These are phyloP conservation scores for Sarotherodon lohbergeri DNA, from an alignment of 2,113 vertebrate species.

Conservation along the genomic window DNA sequence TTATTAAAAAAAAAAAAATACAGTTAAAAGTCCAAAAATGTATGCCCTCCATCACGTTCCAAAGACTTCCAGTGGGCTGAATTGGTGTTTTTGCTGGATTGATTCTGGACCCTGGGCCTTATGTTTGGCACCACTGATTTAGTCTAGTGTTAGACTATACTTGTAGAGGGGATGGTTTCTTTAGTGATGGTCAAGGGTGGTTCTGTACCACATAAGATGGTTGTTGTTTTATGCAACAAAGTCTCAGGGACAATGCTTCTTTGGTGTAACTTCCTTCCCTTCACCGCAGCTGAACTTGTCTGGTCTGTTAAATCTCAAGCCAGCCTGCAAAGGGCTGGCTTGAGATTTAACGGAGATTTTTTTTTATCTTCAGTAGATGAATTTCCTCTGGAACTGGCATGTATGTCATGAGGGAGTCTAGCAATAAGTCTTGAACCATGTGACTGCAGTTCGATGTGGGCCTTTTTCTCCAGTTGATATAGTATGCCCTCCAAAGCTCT, in stretches of 20 bases:
- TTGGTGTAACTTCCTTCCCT: background rate
- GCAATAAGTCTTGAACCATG: background rate
- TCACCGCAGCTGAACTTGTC: background rate
- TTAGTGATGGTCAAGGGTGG: background rate
- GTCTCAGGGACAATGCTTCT: background rate
- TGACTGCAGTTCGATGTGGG: background rate
- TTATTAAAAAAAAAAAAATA: background rate
- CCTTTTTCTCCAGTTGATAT: background rate
- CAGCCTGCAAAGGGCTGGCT: background rate
- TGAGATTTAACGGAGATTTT: no score
- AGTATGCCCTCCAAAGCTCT: background rate
- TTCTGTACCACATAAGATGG: background rate
- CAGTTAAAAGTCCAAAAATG: background rate
- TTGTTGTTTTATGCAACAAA: background rate
- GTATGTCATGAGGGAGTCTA: background rate
- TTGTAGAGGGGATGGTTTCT: background rate
- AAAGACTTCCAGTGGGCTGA: background rate
- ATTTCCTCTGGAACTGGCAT: background rate
- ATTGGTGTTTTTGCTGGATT: background rate
- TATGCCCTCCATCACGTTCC: background rate
- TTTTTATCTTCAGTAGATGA: background rate
- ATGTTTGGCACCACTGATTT: background rate
- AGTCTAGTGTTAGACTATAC: background rate
- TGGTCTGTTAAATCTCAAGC: rapidly evolving
- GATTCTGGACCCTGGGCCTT: rapidly evolving